A percentile compares a stretch with the other conserved stretches of the same genome.
Evolutionary conservation across 1,140 invertebrate genomes (phyloP).

Genomic region (Cydia amplana): DNA sequence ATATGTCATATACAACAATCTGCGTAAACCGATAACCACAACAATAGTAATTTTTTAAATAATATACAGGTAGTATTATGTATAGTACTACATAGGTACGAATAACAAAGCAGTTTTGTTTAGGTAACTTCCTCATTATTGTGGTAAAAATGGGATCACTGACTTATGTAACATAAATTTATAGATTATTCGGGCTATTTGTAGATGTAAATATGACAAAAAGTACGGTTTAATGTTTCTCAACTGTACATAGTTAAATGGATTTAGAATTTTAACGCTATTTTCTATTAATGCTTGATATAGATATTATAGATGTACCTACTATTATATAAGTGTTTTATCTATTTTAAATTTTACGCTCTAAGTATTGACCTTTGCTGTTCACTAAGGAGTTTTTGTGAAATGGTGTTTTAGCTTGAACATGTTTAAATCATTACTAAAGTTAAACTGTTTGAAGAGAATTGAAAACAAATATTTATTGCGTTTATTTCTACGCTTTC

Average conservation of each 20-base stretch:
- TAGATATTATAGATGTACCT: constrained; percentile 8
- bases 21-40: too few species aligned
- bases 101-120: neutral
- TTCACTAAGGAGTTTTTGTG: neutral
- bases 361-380: constrained; percentile 9
- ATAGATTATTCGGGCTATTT: constrained; percentile 25
- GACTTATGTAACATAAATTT: neutral
- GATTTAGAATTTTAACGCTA: constrained; percentile 22
- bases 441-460: neutral
- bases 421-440: neutral
- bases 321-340: constrained; percentile 15
- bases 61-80: neutral
- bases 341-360: constrained; percentile 26
- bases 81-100: neutral
- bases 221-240: constrained; percentile 60
- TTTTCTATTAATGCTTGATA: constrained; percentile 29
- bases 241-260: constrained; percentile 42
- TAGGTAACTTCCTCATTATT: too few species aligned
- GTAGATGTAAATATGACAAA: constrained; percentile 40
- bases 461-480: neutral
- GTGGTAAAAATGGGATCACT: constrained; percentile 15
- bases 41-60: too few species aligned
- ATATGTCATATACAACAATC: too few species aligned
- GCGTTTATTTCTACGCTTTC: too few species aligned
- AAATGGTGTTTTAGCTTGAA: neutral